A percentile compares a stretch with the other conserved stretches of the same genome.
Evolutionary conservation across 2,888 invertebrate genomes (phyloP).

Genomic region (Dynastes hyllus): DNA sequence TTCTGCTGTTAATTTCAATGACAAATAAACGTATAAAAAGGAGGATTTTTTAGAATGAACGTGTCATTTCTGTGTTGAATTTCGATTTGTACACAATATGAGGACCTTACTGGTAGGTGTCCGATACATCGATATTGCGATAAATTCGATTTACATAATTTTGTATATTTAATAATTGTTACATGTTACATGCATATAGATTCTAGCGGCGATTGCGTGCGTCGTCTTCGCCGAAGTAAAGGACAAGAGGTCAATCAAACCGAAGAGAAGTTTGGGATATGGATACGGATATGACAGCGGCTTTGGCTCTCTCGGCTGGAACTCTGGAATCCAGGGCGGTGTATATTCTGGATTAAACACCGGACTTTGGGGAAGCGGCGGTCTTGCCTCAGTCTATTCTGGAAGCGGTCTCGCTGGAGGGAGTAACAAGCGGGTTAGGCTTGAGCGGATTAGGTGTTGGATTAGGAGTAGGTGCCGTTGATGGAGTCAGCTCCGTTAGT

Average conservation of each 20-base stretch:
- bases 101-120: constrained; percentile 50
- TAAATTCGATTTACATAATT: constrained; percentile 28
- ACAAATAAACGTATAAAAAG: constrained; percentile 48
- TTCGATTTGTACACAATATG: constrained; percentile 48
- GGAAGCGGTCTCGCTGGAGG: constrained; percentile 20
- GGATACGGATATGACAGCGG: constrained; percentile 48
- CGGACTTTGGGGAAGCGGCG: constrained; percentile 15
- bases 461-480: neutral
- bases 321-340: constrained; percentile 35
- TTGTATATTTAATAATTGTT: constrained; percentile 34
- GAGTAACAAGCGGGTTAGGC: constrained; percentile 5
- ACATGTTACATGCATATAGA: constrained; percentile 16
- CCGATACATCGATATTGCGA: neutral
- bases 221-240: constrained; percentile 45
- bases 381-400: neutral
- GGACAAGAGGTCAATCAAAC: constrained; percentile 40
- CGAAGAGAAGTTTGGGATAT: constrained; percentile 50
- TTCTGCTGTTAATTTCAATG: constrained; percentile 46
- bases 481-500: too few species aligned
- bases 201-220: constrained; percentile 39
- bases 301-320: constrained; percentile 33
- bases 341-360: constrained; percentile 39
- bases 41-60: constrained; percentile 44
- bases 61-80: constrained; percentile 50
- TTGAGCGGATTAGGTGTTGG: neutral